phyloP scores from a whole-genome alignment of 1,140 invertebrate species.

The Drosophila bocki region DNA sequence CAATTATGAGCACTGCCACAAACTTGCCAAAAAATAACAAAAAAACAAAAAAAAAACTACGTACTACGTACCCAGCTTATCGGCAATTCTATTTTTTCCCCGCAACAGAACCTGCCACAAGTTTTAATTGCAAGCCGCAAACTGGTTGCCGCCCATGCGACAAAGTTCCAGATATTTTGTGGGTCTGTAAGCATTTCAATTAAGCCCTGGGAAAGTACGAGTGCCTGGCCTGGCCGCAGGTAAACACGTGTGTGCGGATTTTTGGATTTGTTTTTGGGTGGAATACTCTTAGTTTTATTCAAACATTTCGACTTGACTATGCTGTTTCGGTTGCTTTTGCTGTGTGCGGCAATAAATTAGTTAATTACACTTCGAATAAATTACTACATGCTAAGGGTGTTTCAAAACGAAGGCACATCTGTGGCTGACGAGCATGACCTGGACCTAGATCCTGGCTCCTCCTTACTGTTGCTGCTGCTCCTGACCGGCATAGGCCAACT shows the following conservation, averaged over 20 bases:
- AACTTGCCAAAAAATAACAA: slow-evolving; percentile 48
- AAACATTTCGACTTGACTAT: slow-evolving; percentile 64
- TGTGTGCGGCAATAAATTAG: slow-evolving; percentile 68
- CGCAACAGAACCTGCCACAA: slow-evolving; percentile 52
- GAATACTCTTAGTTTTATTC: slow-evolving; percentile 68
- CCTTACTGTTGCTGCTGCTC: slow-evolving; percentile 41
- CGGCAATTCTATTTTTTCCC: slow-evolving; percentile 7
- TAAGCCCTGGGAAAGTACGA: slow-evolving; percentile 64
- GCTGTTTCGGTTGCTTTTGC: slow-evolving; percentile 25
- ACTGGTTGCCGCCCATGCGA: slow-evolving; percentile 51
- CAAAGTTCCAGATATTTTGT: slow-evolving; percentile 57
- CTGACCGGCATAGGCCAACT: slow-evolving; percentile 66
- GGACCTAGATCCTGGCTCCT: slow-evolving; percentile 12
- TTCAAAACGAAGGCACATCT: slow-evolving; percentile 75
- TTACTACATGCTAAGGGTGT: slow-evolving; percentile 65
- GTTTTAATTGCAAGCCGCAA: slow-evolving; percentile 65
- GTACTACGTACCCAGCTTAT: slow-evolving; percentile 24
- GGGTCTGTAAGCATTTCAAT: slow-evolving; percentile 49
- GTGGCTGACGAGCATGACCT: slow-evolving; percentile 37
- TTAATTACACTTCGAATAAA: slow-evolving; percentile 76
- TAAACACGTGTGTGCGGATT: slow-evolving; percentile 41
- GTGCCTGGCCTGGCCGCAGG: slow-evolving; percentile 32
- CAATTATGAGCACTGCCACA: slow-evolving; percentile 54
- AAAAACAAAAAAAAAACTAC: slow-evolving; percentile 5
- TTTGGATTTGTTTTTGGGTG: slow-evolving; percentile 28